Conservation (phyloP, 1,140 invertebrate species). For the Drosophila sp. region DNA sequence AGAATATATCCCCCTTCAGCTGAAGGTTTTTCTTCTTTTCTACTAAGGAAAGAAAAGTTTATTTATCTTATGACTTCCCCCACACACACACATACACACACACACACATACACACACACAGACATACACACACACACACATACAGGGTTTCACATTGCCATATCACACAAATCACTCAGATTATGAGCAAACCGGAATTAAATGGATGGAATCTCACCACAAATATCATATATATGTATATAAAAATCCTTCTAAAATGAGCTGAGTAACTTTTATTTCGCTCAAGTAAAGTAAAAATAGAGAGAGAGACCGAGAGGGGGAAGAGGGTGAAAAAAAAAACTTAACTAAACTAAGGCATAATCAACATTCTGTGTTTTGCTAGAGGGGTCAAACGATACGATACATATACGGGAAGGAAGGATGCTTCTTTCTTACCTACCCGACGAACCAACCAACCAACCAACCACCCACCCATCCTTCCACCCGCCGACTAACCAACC, state of each 20-base stretch:
- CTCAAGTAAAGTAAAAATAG: background rate
- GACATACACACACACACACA: no score
- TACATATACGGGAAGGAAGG: background rate
- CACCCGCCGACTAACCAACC: background rate
- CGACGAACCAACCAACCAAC: background rate
- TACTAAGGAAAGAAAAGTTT: no score
- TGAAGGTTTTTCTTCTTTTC: no score
- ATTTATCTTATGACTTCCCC: no score
- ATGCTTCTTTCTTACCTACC: background rate
- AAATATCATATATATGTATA: conserved; percentile 2
- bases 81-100: no score
- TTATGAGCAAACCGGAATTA: background rate
- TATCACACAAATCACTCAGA: conserved; percentile 2
- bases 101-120: background rate
- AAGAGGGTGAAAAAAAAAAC: background rate
- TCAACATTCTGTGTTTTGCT: conserved; percentile 9
- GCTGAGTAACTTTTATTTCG: conserved; percentile 9
- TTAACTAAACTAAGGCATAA: conserved; percentile 9
- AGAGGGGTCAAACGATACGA: background rate
- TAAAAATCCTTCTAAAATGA: conserved; percentile 12
- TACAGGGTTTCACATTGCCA: background rate
- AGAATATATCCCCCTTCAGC: no score
- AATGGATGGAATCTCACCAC: background rate
- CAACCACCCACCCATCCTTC: background rate
- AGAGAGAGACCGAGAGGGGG: background rate